Evolutionary conservation across 1,140 invertebrate genomes (phyloP).

Genomic region (Sarcophaga bullata): DNA sequence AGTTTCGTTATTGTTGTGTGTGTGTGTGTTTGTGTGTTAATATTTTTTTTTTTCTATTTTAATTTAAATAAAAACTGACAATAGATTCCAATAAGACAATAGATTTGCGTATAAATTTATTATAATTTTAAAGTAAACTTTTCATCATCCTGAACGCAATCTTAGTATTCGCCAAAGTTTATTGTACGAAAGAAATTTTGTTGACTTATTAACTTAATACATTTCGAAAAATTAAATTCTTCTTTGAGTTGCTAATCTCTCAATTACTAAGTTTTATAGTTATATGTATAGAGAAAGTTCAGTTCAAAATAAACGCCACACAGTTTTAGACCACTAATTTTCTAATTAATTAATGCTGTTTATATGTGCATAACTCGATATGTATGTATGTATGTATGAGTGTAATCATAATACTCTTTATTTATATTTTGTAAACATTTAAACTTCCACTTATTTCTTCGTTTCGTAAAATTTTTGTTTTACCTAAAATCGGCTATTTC

Average conservation of each 20-base stretch:
- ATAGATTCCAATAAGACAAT: background rate
- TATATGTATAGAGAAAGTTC: too few relatives aligned
- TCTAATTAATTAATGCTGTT: too few relatives aligned
- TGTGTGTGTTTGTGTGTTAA: too few relatives aligned
- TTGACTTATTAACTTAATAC: background rate
- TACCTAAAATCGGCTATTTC: conserved; percentile 17
- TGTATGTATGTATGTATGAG: too few relatives aligned
- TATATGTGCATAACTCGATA: too few relatives aligned
- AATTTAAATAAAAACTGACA: background rate
- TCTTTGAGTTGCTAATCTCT: background rate
- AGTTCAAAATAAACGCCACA: too few relatives aligned
- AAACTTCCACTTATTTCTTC: conserved; percentile 32
- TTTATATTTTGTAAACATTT: conserved; percentile 20
- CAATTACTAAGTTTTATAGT: too few relatives aligned
- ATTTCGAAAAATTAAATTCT: too few relatives aligned
- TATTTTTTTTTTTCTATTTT: background rate
- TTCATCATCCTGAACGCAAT: background rate
- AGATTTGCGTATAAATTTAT: background rate
- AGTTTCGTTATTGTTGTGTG: too few relatives aligned
- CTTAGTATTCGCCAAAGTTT: background rate
- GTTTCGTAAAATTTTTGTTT: background rate
- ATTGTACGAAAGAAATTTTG: background rate
- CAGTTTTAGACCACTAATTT: too few relatives aligned
- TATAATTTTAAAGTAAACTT: background rate
- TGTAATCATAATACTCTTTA: background rate